These are phyloP conservation scores for Dermolepida albohirtum DNA, from an alignment of 2,888 invertebrate genomes.

Conservation along the genomic window DNA sequence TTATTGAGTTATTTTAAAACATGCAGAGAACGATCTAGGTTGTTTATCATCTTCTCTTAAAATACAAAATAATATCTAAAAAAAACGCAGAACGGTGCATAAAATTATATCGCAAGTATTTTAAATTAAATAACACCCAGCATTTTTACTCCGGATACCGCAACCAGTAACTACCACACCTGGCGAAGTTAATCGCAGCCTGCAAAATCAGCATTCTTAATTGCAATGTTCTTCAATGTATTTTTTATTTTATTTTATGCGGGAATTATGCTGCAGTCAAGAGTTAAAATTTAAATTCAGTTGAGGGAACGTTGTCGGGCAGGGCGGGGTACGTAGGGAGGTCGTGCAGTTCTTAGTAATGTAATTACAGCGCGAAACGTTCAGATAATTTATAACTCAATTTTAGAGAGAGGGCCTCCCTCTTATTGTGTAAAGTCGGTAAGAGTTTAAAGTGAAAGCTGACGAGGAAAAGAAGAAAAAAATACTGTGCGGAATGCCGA, in stretches of 20 bases:
- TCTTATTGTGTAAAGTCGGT: conserved; percentile 18
- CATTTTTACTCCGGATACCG: not conserved
- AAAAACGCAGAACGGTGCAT: too few relatives aligned
- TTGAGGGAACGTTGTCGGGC: not conserved
- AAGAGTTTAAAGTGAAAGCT: conserved; percentile 28
- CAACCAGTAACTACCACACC: not conserved
- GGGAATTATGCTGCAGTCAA: conserved; percentile 25
- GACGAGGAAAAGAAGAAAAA: conserved; percentile 3
- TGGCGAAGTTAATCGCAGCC: not conserved
- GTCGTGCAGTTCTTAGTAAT: conserved; percentile 27
- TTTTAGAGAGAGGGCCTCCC: conserved; percentile 15
- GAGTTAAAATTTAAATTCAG: conserved; percentile 33
- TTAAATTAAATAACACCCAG: not conserved
- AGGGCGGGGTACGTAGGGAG: not conserved
- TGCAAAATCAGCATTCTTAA: conserved; percentile 14
- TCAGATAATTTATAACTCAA: conserved; percentile 35
- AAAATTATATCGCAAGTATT: too few relatives aligned
- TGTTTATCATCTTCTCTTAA: too few relatives aligned
- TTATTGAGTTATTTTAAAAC: too few relatives aligned
- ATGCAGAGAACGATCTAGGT: too few relatives aligned
- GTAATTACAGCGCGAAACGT: conserved; percentile 28
- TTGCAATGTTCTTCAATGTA: conserved; percentile 21
- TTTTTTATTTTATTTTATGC: conserved; percentile 27
- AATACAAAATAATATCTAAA: too few relatives aligned
- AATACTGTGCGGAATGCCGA: conserved; percentile 9